These are phyloP conservation scores for Phalanger gymnotis DNA, from an alignment of 2,797 vertebrate genomes.

Conservation along the genomic window DNA sequence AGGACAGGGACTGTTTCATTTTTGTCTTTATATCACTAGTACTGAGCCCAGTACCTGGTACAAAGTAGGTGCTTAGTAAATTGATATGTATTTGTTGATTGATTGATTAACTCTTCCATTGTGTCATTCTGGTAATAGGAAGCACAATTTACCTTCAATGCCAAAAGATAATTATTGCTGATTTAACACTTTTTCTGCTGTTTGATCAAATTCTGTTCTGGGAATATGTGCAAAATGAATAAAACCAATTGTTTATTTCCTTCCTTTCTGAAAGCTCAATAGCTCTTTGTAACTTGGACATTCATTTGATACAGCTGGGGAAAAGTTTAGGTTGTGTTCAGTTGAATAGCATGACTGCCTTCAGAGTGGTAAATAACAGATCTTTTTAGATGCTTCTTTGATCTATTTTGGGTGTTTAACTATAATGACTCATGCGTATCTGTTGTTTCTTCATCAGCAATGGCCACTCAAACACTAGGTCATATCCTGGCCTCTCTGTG, in stretches of 20 bases:
- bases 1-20: not conserved
- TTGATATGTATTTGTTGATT: not conserved
- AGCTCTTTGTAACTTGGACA: not conserved
- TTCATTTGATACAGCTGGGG: slow-evolving; percentile 53
- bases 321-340: slow-evolving; percentile 47
- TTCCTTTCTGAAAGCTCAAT: not conserved
- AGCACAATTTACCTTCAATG: not conserved
- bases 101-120: not conserved
- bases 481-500: slow-evolving; percentile 53
- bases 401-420: slow-evolving; percentile 70
- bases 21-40: not conserved
- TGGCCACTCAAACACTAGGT: slow-evolving; percentile 50
- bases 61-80: not conserved
- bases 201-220: not conserved
- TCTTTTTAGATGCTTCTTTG: slow-evolving; percentile 65
- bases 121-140: not conserved
- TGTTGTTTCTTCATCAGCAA: slow-evolving; percentile 69
- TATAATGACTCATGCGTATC: slow-evolving; percentile 54
- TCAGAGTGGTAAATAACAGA: slow-evolving; percentile 17
- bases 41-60: not conserved
- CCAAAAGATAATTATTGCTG: not conserved
- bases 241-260: not conserved
- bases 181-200: not conserved
- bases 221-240: not conserved
- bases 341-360: slow-evolving; percentile 33